Conservation (phyloP, 1,140 invertebrate species). For the Ips typographus region DNA sequence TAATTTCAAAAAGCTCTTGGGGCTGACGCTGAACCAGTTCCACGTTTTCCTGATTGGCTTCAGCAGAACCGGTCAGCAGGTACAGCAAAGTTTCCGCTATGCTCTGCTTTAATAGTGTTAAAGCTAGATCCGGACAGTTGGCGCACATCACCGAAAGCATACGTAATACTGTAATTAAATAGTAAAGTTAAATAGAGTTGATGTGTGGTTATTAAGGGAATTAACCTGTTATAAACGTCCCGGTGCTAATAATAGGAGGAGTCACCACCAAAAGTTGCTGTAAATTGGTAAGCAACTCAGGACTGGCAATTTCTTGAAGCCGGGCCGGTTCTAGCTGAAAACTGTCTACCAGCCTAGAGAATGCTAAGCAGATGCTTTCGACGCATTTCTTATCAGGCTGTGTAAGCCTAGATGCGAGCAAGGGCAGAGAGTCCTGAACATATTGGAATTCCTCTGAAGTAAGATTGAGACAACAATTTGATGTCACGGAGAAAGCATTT, state of each 20-base stretch:
- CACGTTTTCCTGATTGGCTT: slow-evolving; percentile 63
- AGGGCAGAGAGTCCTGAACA: slow-evolving; percentile 82
- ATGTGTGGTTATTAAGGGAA: background rate
- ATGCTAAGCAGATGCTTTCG: slow-evolving; percentile 94
- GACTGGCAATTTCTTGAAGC: slow-evolving; percentile 93
- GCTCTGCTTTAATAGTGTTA: slow-evolving; percentile 88
- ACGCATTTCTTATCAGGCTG: slow-evolving; percentile 98
- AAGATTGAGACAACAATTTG: slow-evolving; percentile 95
- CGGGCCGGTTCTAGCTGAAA: slow-evolving; percentile 89
- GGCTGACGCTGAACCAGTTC: slow-evolving; percentile 87
- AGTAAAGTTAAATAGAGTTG: background rate
- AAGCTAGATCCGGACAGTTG: slow-evolving; percentile 89
- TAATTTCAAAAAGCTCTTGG: slow-evolving; percentile 95
- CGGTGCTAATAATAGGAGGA: slow-evolving; percentile 88
- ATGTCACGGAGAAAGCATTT: slow-evolving; percentile 90
- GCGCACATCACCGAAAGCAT: slow-evolving; percentile 95
- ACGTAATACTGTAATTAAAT: slow-evolving; percentile 66
- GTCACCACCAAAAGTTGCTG: slow-evolving; percentile 91
- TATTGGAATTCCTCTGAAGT: slow-evolving; percentile 91
- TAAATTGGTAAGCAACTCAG: slow-evolving; percentile 87
- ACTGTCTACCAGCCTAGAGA: slow-evolving; percentile 94
- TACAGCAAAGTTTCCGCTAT: slow-evolving; percentile 93
- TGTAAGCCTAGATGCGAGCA: slow-evolving; percentile 82
- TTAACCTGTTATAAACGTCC: slow-evolving; percentile 82
- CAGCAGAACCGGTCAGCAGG: slow-evolving; percentile 81